Evolutionary conservation across 2,888 invertebrate species (phyloP), one percentile per base, ranked within the genome.

Genomic region (Aphidoletes aphidimyza): DNA sequence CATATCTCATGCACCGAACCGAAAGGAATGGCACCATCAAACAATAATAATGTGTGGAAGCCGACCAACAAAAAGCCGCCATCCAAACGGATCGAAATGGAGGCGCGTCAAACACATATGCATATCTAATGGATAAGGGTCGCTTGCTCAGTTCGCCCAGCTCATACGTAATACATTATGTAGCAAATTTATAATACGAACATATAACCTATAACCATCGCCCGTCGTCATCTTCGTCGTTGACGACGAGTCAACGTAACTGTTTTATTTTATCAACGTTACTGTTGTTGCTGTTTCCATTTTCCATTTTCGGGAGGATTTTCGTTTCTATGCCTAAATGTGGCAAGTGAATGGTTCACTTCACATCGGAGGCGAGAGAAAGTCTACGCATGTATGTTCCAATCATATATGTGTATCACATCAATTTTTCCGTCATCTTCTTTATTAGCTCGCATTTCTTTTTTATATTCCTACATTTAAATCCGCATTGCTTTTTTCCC

Each of bases 101-200:
- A 69, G 69, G 69, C 69, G 69, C 69, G 69, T 69, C 30, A 69
- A n/a, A 69, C 69, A 69, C 30, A 69, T 69, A 69, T 69, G 69
- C 69, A 69, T 69, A 69, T 69, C 69, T 69, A 69, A 69, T 69
- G 69, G 69, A 69, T 69, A 69, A 69, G 69, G 69, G 69, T 69
- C 69, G 26, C 30, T 69, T n/a, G n/a, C n/a, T 69, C 30, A 69
- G 69, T 69, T 69, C 69, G 69, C 69, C 42, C 26, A 69, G 30
- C 69, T 69, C 69, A 17, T 69, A 30, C 22, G 54, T 69, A n/a
- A n/a, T n/a, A 69, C 69, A 69, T 69, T 69, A 69, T 69, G 69
- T 69, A 69, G 69, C 69, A 26, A 54, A 54, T 54, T 54, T 54
- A 54, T 54, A 54, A 69, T 69, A 14, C 69, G 69, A 69, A 69